Conservation (phyloP, 2,113 vertebrate species). For the Colaptes auratus region DNA sequence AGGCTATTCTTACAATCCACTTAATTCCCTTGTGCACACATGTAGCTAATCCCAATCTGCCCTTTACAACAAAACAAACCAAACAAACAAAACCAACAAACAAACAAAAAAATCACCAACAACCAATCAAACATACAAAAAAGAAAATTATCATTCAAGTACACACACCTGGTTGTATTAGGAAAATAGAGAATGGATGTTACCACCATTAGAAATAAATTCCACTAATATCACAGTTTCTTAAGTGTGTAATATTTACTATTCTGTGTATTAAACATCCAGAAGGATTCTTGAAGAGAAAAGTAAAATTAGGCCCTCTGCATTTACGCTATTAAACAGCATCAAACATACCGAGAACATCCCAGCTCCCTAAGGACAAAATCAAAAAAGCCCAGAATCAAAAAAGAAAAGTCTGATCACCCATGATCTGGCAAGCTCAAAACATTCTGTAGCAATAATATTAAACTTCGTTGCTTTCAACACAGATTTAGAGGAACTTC, state of each 20-base stretch:
- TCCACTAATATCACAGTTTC: not conserved
- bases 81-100: not conserved
- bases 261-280: not conserved
- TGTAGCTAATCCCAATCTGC: not conserved
- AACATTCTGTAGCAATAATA: not conserved
- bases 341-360: not conserved
- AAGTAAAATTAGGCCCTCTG: not conserved
- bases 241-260: not conserved
- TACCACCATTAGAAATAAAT: not conserved
- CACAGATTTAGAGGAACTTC: not conserved
- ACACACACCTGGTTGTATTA: not conserved
- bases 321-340: not conserved
- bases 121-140: not conserved
- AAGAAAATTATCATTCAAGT: not conserved
- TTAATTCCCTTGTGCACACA: not conserved
- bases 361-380: not conserved
- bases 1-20: not conserved
- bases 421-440: not conserved
- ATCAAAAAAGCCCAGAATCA: not conserved
- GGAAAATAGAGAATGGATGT: not conserved
- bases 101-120: no score
- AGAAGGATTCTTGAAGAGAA: not conserved
- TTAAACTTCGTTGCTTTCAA: not conserved
- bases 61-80: not conserved
- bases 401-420: not conserved